Evolutionary conservation across 2,888 invertebrate species (phyloP).

Genomic region (Leptinotarsa juncta): DNA sequence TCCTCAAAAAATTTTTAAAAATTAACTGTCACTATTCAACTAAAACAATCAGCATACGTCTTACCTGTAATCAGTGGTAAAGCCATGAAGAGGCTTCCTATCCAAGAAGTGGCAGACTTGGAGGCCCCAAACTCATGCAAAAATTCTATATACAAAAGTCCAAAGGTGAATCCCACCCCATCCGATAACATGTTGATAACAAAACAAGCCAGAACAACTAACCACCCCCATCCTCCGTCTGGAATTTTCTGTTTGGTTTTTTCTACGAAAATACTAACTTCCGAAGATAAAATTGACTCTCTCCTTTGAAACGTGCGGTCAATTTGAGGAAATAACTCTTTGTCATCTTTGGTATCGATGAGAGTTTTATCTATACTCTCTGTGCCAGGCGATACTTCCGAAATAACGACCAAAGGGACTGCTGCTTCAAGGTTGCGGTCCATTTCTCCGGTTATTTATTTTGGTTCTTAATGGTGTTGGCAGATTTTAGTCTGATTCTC

Average conservation of each 20-base stretch:
- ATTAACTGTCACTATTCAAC: too few relatives aligned
- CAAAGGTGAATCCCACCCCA: conserved; percentile 93
- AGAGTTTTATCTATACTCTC: conserved; percentile 32
- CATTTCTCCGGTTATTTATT: conserved; percentile 4
- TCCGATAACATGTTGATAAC: conserved; percentile 91
- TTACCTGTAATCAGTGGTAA: conserved; percentile 73
- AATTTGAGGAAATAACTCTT: conserved; percentile 24
- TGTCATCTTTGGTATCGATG: conserved; percentile 16
- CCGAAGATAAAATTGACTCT: conserved; percentile 48
- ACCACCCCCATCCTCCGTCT: conserved; percentile 91
- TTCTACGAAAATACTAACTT: conserved; percentile 47
- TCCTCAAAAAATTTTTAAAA: too few relatives aligned
- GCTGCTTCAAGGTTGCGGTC: background rate
- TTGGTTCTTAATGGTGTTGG: background rate
- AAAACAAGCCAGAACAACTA: conserved; percentile 87
- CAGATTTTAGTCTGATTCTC: background rate
- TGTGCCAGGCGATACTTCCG: conserved; percentile 37
- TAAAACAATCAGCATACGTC: background rate
- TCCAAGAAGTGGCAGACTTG: conserved; percentile 78
- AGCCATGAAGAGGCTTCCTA: conserved; percentile 56
- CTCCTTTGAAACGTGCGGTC: conserved; percentile 42
- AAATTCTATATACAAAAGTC: conserved; percentile 89
- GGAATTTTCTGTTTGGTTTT: conserved; percentile 71
- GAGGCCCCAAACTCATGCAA: conserved; percentile 63
- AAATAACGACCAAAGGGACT: conserved; percentile 41